These are phyloP conservation scores for Tinamus major DNA, from an alignment of 2,797 vertebrate species.

Conservation along the genomic window DNA sequence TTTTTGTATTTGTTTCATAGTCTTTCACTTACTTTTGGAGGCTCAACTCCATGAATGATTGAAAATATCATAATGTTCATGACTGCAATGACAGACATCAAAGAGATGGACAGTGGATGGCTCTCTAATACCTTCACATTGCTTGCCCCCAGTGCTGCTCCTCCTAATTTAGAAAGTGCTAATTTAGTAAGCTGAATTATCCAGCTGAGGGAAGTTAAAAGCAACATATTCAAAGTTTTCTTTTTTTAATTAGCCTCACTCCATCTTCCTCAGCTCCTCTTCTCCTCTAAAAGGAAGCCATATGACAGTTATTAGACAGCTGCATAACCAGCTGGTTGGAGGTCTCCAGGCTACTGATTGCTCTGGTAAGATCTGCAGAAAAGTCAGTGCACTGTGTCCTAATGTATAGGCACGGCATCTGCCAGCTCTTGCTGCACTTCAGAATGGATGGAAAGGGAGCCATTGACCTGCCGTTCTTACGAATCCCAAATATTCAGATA, in stretches of 20 bases:
- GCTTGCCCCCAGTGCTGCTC: neutral
- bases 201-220: constrained; percentile 17
- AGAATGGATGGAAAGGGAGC: constrained; percentile 22
- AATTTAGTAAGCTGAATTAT: neutral
- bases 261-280: constrained; percentile 22
- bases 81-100: neutral
- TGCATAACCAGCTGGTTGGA: constrained; percentile 62
- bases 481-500: constrained; percentile 2
- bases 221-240: constrained; percentile 21
- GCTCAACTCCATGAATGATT: neutral
- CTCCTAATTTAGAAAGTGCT: constrained; percentile 1
- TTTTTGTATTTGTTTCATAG: constrained; percentile 3
- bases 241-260: constrained; percentile 57
- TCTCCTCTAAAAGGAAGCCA: constrained; percentile 37
- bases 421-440: neutral
- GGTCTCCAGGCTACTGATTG: constrained; percentile 54
- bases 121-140: constrained; percentile 4
- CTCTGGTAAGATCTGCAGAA: neutral
- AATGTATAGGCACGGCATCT: constrained; percentile 40
- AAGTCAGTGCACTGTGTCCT: constrained; percentile 19
- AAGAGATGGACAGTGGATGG: neutral
- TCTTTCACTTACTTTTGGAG: neutral
- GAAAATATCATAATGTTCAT: neutral
- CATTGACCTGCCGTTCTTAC: neutral
- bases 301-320: constrained; percentile 61